Evolutionary conservation across 2,888 invertebrate species (phyloP), one percentile per base, ranked within the genome.

Genomic region (Ganaspis brasiliensis): DNA sequence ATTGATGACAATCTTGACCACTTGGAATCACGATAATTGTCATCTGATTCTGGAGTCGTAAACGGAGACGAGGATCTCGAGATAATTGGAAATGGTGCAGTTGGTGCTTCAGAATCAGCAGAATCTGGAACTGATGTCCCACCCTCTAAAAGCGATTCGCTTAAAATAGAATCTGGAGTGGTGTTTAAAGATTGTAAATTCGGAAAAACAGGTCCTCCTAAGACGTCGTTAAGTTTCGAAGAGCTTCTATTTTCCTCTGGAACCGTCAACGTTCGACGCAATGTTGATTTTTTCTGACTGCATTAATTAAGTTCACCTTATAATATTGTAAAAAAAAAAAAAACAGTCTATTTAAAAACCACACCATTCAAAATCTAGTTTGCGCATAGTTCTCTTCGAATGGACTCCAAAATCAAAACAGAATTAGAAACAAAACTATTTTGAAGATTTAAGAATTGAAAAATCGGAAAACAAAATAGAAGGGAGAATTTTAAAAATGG

Each of bases 241-340:
- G 57, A 57, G 1, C 81, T 79, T 21, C 76, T 81, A 16, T 6
- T 52, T 72, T 88, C 89, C 71, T 89, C 88, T 26, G 87, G 89
- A 4, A 89, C 89, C 16, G 88, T 89, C 52, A 88, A 87, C 4
- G 89, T 89, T 57, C 88, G 85, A 45, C 89, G 83, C 19, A 86
- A 73, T 19, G 78, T 73, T 31, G 80, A 61, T 49, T 82, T 84
- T 61, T 81, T 83, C 31, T 56, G 52, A 26, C 52, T 56, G 37
- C 55, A 49, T 72, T 55, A 72, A 72, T 72, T 37, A 67, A 67
- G 67, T 45, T 67, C 67, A 67, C 67, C 67, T 67, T 67, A 40
- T 40, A 45, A 67, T 67, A 45, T 14, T n/a, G 67, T 24, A 24
- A 67, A 40, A 40, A 45, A 67, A 45, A 24, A 2, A 67, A 40